Conservation (phyloP, 2,888 invertebrate genomes). For the Hipparchia semele region DNA sequence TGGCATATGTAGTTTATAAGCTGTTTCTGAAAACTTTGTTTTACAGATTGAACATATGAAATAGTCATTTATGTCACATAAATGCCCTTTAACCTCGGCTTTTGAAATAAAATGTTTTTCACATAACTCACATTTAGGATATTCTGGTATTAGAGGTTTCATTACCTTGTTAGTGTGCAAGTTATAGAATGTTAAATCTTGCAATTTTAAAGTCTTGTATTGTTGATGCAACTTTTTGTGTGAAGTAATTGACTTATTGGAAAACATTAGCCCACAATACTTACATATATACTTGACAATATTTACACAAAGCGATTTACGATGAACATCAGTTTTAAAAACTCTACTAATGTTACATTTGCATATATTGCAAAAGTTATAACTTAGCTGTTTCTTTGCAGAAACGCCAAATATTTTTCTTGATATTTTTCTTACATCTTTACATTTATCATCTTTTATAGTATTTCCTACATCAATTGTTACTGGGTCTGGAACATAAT, state of each 20-base stretch:
- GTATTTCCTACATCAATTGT: background rate
- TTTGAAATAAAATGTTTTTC: constrained; percentile 56
- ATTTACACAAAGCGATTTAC: constrained; percentile 49
- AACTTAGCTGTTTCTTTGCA: constrained; percentile 26
- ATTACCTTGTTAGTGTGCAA: constrained; percentile 52
- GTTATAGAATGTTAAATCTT: constrained; percentile 61
- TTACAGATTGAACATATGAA: constrained; percentile 58
- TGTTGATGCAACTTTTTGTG: constrained; percentile 55
- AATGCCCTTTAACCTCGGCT: constrained; percentile 49
- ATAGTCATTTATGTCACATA: constrained; percentile 52
- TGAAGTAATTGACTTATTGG: constrained; percentile 45
- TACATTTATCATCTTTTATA: constrained; percentile 2
- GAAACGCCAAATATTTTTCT: constrained; percentile 14
- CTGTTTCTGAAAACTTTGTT: constrained; percentile 54
- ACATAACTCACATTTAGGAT: constrained; percentile 59
- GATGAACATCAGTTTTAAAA: constrained; percentile 48
- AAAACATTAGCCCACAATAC: constrained; percentile 61
- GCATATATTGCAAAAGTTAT: constrained; percentile 56
- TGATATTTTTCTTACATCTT: background rate
- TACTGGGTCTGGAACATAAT: background rate
- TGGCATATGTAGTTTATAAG: constrained; percentile 60
- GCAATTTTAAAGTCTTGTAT: constrained; percentile 50
- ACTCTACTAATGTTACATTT: constrained; percentile 53
- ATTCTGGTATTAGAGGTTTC: constrained; percentile 60
- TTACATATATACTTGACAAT: constrained; percentile 52